These are phyloP conservation scores for Trilocha varians DNA, from an alignment of 2,888 invertebrate genomes.

Conservation along the genomic window DNA sequence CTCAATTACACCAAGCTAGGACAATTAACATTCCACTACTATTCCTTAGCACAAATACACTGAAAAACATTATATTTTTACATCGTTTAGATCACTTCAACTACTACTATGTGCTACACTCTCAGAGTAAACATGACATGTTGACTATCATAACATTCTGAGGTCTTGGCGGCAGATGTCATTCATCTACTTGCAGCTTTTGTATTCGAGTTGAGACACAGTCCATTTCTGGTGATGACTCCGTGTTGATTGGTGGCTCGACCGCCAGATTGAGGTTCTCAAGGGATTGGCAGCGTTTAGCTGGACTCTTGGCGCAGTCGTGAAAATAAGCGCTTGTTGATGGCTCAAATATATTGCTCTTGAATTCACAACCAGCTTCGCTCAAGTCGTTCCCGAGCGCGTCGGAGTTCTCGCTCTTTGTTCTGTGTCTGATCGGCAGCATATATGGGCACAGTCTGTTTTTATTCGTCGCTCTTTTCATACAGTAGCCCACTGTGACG, in stretches of 20 bases:
- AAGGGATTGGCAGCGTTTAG: constrained; percentile 76
- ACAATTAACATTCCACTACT: constrained; percentile 47
- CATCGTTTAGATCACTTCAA: constrained; percentile 43
- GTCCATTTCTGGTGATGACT: constrained; percentile 72
- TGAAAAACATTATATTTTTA: constrained; percentile 45
- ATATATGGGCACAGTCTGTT: constrained; percentile 75
- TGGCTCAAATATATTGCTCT: constrained; percentile 49
- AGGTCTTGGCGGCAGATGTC: constrained; percentile 31
- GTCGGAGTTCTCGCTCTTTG: constrained; percentile 77
- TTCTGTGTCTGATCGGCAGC: constrained; percentile 71
- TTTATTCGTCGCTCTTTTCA: constrained; percentile 66
- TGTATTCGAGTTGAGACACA: constrained; percentile 76
- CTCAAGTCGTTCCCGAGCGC: constrained; percentile 45
- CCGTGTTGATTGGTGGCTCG: constrained; percentile 42
- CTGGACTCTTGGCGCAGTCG: constrained; percentile 40
- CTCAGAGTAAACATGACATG: constrained; percentile 22
- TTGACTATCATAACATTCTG: constrained; percentile 24
- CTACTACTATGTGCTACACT: constrained; percentile 33
- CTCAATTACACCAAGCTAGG: constrained; percentile 45
- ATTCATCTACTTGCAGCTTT: constrained; percentile 75
- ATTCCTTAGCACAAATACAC: constrained; percentile 43
- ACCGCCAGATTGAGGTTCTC: constrained; percentile 68
- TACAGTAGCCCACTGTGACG: constrained; percentile 75
- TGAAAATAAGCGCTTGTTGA: constrained; percentile 49
- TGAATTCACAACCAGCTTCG: constrained; percentile 44